A percentile compares a stretch with the other conserved stretches of the same genome.
Evolutionary conservation across 2,888 invertebrate species (phyloP).

Genomic region (Hecatera dysodea): DNA sequence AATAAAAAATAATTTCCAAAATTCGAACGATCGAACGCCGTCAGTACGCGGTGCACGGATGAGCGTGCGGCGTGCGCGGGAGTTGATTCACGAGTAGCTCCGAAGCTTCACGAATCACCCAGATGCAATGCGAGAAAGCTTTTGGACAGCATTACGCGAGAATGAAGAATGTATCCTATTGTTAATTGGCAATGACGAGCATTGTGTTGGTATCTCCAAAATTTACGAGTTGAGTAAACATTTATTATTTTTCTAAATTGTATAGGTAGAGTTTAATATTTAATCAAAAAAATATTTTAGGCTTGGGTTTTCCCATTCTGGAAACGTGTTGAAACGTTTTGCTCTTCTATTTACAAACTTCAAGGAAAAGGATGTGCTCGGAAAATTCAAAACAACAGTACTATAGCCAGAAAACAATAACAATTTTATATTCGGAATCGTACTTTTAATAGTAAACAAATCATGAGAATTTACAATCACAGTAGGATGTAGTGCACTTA

Average conservation of each 20-base stretch:
- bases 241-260: background rate
- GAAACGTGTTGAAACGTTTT: too few species aligned
- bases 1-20: slow-evolving; percentile 10
- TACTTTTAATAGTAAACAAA: background rate
- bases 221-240: background rate
- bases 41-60: slow-evolving; percentile 18
- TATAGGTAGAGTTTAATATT: background rate
- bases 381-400: background rate
- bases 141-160: slow-evolving; percentile 62
- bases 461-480: background rate
- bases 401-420: background rate
- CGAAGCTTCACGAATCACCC: slow-evolving; percentile 48
- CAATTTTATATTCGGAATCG: background rate
- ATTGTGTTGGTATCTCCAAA: slow-evolving; percentile 1
- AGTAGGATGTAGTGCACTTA: background rate
- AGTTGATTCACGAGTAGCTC: slow-evolving; percentile 54
- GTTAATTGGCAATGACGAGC: slow-evolving; percentile 11
- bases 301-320: too few species aligned
- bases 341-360: too few species aligned
- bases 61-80: slow-evolving; percentile 64
- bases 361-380: background rate
- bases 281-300: too few species aligned
- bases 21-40: slow-evolving; percentile 16
- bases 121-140: slow-evolving; percentile 75
- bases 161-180: slow-evolving; percentile 35